Conservation (phyloP, 64 coral and sea anemone genomes). For the Cladopsammia gracilis region DNA sequence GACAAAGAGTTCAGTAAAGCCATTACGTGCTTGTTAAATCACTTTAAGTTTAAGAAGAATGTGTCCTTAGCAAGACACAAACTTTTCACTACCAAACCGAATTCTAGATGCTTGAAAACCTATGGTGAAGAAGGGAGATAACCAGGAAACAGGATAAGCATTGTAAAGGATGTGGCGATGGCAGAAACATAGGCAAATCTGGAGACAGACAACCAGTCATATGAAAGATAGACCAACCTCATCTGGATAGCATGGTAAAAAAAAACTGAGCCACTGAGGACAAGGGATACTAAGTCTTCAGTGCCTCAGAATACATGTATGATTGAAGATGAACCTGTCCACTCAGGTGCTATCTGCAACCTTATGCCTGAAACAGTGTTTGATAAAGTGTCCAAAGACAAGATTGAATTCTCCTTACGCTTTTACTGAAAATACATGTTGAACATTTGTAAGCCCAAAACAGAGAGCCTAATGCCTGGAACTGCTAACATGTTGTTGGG, state of each 20-base stretch:
- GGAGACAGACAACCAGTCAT: neutral
- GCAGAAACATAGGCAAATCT: neutral
- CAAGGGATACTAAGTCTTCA: neutral
- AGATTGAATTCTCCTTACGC: neutral
- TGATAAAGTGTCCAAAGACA: neutral
- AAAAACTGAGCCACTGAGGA: neutral
- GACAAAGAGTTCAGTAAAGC: neutral
- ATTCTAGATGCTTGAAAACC: neutral
- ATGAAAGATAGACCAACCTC: neutral
- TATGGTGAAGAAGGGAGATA: neutral
- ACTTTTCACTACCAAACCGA: neutral
- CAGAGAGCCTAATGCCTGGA: no score
- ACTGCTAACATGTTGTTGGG: no score
- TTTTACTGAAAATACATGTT: no score
- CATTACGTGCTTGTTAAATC: neutral
- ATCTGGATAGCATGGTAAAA: neutral
- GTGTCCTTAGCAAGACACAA: neutral
- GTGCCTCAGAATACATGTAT: neutral
- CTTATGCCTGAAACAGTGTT: neutral
- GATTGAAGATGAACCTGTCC: neutral
- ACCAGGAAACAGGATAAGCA: constrained; percentile 1
- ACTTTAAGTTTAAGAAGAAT: neutral
- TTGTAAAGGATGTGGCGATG: neutral
- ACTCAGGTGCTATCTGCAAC: constrained; percentile 5
- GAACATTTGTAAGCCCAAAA: no score